Base-by-base conservation (phyloP, 2,113 vertebrate genomes). In the Salvator merianae region DNA sequence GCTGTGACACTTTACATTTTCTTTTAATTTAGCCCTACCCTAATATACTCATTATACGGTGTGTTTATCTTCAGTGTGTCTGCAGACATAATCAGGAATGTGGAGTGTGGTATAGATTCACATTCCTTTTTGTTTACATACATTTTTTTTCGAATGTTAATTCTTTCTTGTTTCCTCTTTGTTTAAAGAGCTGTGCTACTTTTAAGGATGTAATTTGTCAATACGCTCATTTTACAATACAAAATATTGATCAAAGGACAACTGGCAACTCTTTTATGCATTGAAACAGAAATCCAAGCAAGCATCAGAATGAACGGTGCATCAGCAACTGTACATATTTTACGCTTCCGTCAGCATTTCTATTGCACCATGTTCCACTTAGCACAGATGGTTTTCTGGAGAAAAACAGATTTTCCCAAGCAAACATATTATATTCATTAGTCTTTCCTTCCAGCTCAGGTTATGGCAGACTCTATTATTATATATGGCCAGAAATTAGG, bases 161-260 rank as follows among this genome's bases (percentile, higher is more conserved):
- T 66, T 83, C 77, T 7, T 1, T 66, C 76, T 73, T 86, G 70
- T 85, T 94, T 81, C 88, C 84, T 88, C 7, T 85, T 91, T 84
- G 88, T 85, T 92, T 86, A 94, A 93, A 92, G 86, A n/a, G 70
- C 79, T 34, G 47, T 38, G 76, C 84, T 88, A 89, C 89, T 86
- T 89, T 84, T n/a, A 38, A 34, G 87, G 87, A 91, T 84, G 88
- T 75, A 77, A 91, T 94, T 94, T 93, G 90, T 94, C 86, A 91
- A 78, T 89, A 90, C 73, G 87, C 18, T 68, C 80, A 75, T 72
- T 2, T 92, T 6, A 0, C 82, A 82, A 79, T 63, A 84, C 63
- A 79, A 90, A 88, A 47, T 69, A 80, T 13, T 90, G 93, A 95
- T 94, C 93, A 94, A 94, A 95, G 93, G 89, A 65, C 16, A 91